Evolutionary conservation across 2,113 vertebrate species (phyloP), one percentile per base, ranked within the genome.

Genomic region (Colistium nudipinnis): DNA sequence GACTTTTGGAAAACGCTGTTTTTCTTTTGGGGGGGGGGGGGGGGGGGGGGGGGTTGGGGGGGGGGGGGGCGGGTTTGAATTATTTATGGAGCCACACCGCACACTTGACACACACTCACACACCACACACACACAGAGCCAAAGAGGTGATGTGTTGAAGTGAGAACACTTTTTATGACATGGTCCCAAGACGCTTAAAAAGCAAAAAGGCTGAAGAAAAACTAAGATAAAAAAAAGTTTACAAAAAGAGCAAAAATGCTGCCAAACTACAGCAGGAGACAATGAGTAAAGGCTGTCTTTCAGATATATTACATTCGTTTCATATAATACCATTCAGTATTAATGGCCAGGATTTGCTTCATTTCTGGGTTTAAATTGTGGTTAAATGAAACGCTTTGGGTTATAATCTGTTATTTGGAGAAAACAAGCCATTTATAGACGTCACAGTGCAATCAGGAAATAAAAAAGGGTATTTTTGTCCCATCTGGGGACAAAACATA

Each of bases 31-130:
- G 30, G 30, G 30, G 30, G 30, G 30, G 35, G 3, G 22, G 14
- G 30, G 30, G 30, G 30, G 30, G 30, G 30, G 30, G 30, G 35
- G 3, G 22, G 38, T 27, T 48, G 8, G 14, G 30, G 30, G 30
- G 14, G 30, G 30, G 30, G 30, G 30, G 30, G 30, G 30, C 4
- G 35, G 3, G 22, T 44, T 27, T 48, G 8, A 55, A 62, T 49
- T 68, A 68, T 71, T 80, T 30, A 57, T 65, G 54, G 54, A 31
- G 12, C 7, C 61, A 59, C 60, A 24, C n/a, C n/a, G n/a, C 61
- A 60, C 1, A 54, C 22, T n/a, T n/a, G n/a, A 16, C 61, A 52
- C 25, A 43, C 36, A 35, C 31, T 39, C 49, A 55, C 25, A 12
- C 45, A 51, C 8, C 27, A 52, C 49, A 53, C 33, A 14, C 61